These are phyloP conservation scores for Patella vulgata DNA, from an alignment of 1,140 invertebrate species.

Conservation along the genomic window DNA sequence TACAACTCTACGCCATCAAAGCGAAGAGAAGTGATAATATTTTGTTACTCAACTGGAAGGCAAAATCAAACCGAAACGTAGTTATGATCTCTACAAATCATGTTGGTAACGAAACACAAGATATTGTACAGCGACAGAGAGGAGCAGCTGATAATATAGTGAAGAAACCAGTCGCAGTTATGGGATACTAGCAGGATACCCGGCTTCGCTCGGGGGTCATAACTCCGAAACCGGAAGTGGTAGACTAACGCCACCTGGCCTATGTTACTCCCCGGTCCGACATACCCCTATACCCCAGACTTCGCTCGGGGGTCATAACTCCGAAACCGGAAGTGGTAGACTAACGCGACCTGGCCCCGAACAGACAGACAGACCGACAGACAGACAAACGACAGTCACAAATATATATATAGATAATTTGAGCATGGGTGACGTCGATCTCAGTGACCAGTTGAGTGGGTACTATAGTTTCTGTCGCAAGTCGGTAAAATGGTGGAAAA, in stretches of 20 bases:
- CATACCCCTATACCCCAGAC: too few relatives aligned
- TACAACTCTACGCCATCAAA: not conserved
- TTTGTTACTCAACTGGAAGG: slow-evolving; percentile 2
- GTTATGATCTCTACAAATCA: slow-evolving; percentile 10
- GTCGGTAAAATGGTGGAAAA: slow-evolving; percentile 7
- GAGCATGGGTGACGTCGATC: slow-evolving; percentile 11
- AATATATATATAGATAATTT: too few relatives aligned
- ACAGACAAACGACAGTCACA: too few relatives aligned
- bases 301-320: too few relatives aligned
- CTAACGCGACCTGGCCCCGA: too few relatives aligned
- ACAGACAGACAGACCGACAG: too few relatives aligned
- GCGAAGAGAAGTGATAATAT: not conserved
- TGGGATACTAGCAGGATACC: too few relatives aligned
- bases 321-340: too few relatives aligned
- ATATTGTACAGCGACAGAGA: slow-evolving; percentile 1
- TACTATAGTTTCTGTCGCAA: not conserved
- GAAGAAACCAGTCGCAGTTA: not conserved
- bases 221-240: too few relatives aligned
- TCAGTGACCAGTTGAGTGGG: slow-evolving; percentile 5
- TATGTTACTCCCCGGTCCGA: too few relatives aligned
- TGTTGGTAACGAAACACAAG: not conserved
- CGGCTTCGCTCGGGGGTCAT: too few relatives aligned
- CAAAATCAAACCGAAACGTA: slow-evolving; percentile 4
- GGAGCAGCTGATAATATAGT: not conserved
- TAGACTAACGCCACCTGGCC: too few relatives aligned